Base-by-base conservation (phyloP, 2,888 invertebrate genomes). In the Rhaphigaster nebulosa region DNA sequence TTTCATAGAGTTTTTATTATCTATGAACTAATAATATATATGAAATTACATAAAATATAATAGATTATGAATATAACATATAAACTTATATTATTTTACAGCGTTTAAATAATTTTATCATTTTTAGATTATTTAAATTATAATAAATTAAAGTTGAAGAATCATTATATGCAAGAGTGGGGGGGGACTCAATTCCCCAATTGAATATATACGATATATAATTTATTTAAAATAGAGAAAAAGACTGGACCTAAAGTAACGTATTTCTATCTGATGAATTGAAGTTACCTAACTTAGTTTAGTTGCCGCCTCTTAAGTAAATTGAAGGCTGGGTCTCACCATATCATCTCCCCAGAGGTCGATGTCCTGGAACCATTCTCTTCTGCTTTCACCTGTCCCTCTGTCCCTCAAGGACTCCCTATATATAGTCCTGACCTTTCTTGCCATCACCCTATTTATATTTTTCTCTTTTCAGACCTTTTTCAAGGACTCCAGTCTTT, bases 291-390 rank as follows among this genome's bases (percentile, higher is more conserved):
- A 56, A 23, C 3, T 13, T 60, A 29, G 12, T 60, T 60, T 29
- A n/a, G 60, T 29, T 60, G n/a, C 26, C 56, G 13, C n/a, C 18
- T 18, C 4, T 65, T 18, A 13, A 34, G 15, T 29, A 65, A n/a
- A 18, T 65, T 20, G 38, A 10, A 76, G 6, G 1, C 6, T 6
- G 15, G 1, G 34, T 0, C 15, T n/a, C 29, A 65, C n/a, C 65
- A 65, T 29, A 65, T 15, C 15, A 10, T 8, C 13, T 76, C 34
- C 1, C 0, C 13, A 34, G 70, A 76, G 34, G 34, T 76, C 34
- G 70, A 76, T 76, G 70, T 34, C 70, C 70, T 8, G 23, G 29
- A n/a, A 76, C 70, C 70, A 76, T 76, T 76, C 70, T 38, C 70
- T 20, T 76, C 70, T 76, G 38, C 70, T 76, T 76, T 76, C 70